Percentiles rank a stretch among this genome's conserved stretches.
Evolutionary conservation across 2,113 vertebrate species (phyloP).

Genomic region (Caretta caretta): DNA sequence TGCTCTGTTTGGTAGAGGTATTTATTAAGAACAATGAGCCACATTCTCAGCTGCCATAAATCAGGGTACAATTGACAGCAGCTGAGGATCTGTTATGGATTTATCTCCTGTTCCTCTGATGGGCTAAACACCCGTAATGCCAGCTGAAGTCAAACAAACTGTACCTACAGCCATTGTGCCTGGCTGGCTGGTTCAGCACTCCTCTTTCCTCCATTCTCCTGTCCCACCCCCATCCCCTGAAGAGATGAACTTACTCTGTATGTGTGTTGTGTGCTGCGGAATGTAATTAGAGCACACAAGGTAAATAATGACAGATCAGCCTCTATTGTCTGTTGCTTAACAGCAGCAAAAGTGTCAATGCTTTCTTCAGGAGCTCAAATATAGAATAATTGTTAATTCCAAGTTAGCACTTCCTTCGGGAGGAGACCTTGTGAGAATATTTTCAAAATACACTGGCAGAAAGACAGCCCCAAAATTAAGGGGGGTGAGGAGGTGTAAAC

Average conservation of each 20-base stretch:
- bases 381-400: conserved; percentile 24
- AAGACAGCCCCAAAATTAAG: conserved; percentile 2
- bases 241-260: background rate
- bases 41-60: background rate
- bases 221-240: background rate
- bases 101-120: background rate
- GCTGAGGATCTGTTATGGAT: background rate
- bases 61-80: background rate
- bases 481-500: background rate
- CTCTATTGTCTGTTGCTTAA: background rate
- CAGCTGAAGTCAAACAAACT: background rate
- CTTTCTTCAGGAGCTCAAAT: background rate
- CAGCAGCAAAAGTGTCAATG: conserved; percentile 3
- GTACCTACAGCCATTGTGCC: background rate
- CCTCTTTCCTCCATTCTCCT: background rate
- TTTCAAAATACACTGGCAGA: conserved; percentile 21
- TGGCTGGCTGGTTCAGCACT: background rate
- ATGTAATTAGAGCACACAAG: background rate
- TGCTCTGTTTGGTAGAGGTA: background rate
- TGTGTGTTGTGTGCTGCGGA: accelerated
- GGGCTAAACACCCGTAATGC: background rate
- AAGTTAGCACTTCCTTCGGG: background rate
- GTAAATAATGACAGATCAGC: background rate
- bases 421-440: background rate
- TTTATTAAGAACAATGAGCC: background rate